Conservation (phyloP, 2,797 vertebrate species). For the Mus spretus region DNA sequence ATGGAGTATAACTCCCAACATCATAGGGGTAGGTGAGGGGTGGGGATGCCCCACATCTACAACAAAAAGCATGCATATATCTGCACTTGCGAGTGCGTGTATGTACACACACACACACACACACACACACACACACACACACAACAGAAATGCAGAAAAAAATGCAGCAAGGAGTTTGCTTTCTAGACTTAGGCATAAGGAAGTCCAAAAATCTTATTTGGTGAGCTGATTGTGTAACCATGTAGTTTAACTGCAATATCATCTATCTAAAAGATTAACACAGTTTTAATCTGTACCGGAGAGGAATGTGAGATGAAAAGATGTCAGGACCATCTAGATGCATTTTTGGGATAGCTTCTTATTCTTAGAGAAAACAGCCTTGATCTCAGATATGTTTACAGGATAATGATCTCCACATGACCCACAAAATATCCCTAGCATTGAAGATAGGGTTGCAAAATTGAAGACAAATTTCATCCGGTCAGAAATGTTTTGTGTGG, state of each 20-base stretch:
- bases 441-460: conserved; percentile 48
- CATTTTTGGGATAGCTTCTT: conserved; percentile 45
- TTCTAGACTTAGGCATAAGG: conserved; percentile 40
- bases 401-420: conserved; percentile 20
- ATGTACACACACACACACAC: no score
- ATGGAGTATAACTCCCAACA: no score
- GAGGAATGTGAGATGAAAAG: conserved; percentile 66
- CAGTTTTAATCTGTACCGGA: conserved; percentile 50
- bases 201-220: conserved; percentile 53
- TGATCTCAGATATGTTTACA: conserved; percentile 39
- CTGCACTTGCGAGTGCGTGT: fast-evolving
- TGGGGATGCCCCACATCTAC: neutral
- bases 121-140: neutral
- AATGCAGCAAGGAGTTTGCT: conserved; percentile 8
- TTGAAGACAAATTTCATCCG: conserved; percentile 56
- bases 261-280: conserved; percentile 37
- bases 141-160: neutral
- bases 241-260: conserved; percentile 1
- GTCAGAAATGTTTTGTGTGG: conserved; percentile 21
- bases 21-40: no score
- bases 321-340: conserved; percentile 15
- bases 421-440: conserved; percentile 54
- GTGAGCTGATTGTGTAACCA: neutral
- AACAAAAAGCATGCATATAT: neutral
- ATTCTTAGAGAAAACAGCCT: conserved; percentile 52